Percentiles rank a stretch among this genome's conserved stretches.
phyloP scores from a whole-genome alignment of 2,113 vertebrate genomes.

The pig (Sus scrofa) region T2T-Sscrofa CM000812.6:51660501-51661000 shows the following conservation, averaged over 20 bases:
- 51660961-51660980: slow-evolving; percentile 17
- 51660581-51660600: not conserved
- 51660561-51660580: not conserved
- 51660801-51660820: not conserved
- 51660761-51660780: not conserved
- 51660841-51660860: not conserved
- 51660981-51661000: not conserved
- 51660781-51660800: not conserved
- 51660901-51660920: not conserved
- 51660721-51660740: not conserved
- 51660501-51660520: not conserved
- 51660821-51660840: not conserved
- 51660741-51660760: not conserved
- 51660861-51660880: not conserved
- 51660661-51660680: not conserved
- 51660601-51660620: not conserved
- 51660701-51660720: not conserved
- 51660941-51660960: not conserved
- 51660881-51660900: not conserved
- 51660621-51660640: not conserved
- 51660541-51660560: not conserved
- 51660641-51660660: not conserved
- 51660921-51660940: not conserved
- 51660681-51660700: not conserved
- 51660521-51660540: not conserved